Conservation (phyloP, 2,888 invertebrate genomes). For the Stomorhina lunata region DNA sequence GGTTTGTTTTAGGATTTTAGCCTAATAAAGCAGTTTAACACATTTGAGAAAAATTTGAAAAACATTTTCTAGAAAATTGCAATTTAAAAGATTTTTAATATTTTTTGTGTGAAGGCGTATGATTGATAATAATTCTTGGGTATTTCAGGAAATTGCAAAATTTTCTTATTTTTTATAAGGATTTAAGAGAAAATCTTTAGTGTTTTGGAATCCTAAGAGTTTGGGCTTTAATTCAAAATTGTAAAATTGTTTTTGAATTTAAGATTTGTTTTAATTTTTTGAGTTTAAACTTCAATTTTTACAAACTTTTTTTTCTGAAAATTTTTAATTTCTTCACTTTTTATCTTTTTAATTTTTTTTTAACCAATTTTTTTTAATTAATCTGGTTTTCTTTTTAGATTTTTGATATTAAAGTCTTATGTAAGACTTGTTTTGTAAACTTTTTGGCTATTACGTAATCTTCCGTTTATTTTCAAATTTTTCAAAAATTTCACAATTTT, state of each 20-base stretch:
- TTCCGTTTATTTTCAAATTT: neutral
- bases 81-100: neutral
- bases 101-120: neutral
- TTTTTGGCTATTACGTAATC: conserved; percentile 2
- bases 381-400: neutral
- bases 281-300: neutral
- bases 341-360: neutral
- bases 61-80: too few species aligned
- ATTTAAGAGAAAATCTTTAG: neutral
- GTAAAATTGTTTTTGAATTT: neutral
- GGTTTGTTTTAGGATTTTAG: too few species aligned
- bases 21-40: neutral
- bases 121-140: conserved; percentile 20
- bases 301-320: neutral
- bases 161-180: neutral
- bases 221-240: neutral
- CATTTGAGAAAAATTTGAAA: neutral
- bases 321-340: neutral
- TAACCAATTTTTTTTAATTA: neutral
- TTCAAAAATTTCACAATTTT: neutral
- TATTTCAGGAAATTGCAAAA: neutral
- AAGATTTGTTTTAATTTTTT: neutral
- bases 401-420: neutral
- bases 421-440: conserved; percentile 1
- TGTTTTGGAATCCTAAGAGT: neutral